Evolutionary conservation across 1,140 invertebrate genomes (phyloP), one percentile per base, ranked within the genome.

Genomic region (Bombus picipes): DNA sequence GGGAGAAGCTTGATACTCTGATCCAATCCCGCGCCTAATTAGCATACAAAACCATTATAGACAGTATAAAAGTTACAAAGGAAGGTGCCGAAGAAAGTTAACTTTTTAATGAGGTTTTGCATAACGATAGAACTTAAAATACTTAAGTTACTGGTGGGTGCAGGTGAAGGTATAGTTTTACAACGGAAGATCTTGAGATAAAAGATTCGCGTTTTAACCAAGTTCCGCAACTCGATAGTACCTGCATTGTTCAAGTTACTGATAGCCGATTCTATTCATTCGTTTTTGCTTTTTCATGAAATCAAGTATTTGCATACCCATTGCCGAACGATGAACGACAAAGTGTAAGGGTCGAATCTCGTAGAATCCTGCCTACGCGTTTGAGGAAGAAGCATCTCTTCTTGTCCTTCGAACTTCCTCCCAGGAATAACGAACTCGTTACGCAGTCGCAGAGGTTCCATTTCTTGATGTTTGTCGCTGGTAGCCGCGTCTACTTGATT

Each of bases 271-370:
- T n/a, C 59, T 62, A 76, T 76, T 37, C 32, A n/a, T 76, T 76
- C 34, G 71, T 57, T 76, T 57, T 76, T 37, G 37, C 57, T 25
- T 34, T 28, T 34, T 39, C 22, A 25, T n/a, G 22, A 34, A 22
- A 66, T 66, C 2, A 12, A 59, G 62, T 62, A 75, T 43, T 47
- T 34, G 43, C 62, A 71, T 91, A 95, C 95, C 95, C 93, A 94
- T 91, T 94, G 91, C 57, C 91, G 92, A 10, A 95, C 74, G 43
- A 94, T 92, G 22, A 92, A 90, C 0, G 94, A 92, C 32, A 93
- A 88, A 59, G 94, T 92, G 94, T 95, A 92, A 93, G 94, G 87
- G 91, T 94, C 71, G 94, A 91, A 12, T 94, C 93, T 66, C 94
- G 95, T 88, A 92, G 32, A 92, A 93, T 41, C 87, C 71, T 32